A percentile compares a stretch with the other conserved stretches of the same genome.
Conservation (phyloP, 2,888 invertebrate genomes). For the Enchytraeus crypticus region DNA sequence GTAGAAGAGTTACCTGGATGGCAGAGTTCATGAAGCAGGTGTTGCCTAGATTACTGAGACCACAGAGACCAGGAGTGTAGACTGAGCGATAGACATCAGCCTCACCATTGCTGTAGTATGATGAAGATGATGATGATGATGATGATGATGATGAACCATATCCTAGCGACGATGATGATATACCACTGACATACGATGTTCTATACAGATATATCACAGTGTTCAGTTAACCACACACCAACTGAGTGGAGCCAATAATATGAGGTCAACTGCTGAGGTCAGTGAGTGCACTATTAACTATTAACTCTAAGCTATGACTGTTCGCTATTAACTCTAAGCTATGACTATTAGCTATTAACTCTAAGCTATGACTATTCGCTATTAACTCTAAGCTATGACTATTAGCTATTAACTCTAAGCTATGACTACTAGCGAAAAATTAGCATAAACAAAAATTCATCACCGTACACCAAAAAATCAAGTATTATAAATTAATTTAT, state of each 20-base stretch:
- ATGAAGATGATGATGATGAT: neutral
- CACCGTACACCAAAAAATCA: no score
- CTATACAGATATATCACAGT: neutral
- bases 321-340: no score
- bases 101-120: slow-evolving; percentile 25
- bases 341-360: no score
- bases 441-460: no score
- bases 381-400: no score
- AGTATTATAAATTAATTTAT: no score
- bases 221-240: neutral
- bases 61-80: slow-evolving; percentile 48
- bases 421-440: no score
- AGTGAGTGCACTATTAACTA: no score
- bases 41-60: slow-evolving; percentile 52
- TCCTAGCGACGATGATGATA: neutral
- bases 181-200: neutral
- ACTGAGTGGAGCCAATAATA: neutral
- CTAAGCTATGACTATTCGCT: no score
- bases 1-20: neutral
- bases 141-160: neutral
- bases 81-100: slow-evolving; percentile 27
- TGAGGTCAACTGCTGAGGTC: no score
- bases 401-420: no score
- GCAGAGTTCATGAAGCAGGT: neutral
- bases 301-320: no score